A percentile compares a stretch with the other conserved stretches of the same genome.
Conservation (phyloP, 2,797 vertebrate genomes). For the Chiroxiphia lanceolata region DNA sequence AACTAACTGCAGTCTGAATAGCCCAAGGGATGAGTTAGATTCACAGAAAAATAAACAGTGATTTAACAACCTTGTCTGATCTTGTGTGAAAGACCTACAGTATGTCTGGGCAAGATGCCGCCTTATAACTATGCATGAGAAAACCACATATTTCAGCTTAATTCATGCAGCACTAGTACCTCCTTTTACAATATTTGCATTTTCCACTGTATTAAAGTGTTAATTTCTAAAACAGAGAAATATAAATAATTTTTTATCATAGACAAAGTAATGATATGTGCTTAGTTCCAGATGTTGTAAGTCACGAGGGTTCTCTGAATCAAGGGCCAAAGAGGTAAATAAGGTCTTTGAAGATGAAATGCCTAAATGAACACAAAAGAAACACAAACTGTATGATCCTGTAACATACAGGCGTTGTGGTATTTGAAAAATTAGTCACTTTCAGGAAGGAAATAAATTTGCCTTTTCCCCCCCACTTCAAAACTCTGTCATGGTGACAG, state of each 20-base stretch:
- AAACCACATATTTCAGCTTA: neutral
- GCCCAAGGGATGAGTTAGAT: neutral
- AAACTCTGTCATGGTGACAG: neutral
- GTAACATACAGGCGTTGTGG: neutral
- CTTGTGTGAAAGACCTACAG: conserved; percentile 9
- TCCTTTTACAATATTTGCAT: neutral
- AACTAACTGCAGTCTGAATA: neutral
- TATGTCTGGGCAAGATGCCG: neutral
- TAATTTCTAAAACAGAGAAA: neutral
- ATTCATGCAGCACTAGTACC: neutral
- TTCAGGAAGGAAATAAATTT: neutral
- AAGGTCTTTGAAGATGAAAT: neutral
- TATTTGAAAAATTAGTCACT: neutral
- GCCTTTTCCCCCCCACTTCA: neutral
- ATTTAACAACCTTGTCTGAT: conserved; percentile 31
- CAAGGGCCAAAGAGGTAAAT: neutral
- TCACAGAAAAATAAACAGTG: conserved; percentile 44
- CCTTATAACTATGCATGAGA: neutral
- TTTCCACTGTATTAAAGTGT: neutral
- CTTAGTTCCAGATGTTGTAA: neutral
- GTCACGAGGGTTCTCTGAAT: neutral
- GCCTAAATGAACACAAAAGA: neutral
- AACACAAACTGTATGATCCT: neutral
- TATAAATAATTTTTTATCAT: neutral
- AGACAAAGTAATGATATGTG: neutral